Conservation (phyloP, 2,888 invertebrate genomes). For the Sinohyriopsis cumingii region DNA sequence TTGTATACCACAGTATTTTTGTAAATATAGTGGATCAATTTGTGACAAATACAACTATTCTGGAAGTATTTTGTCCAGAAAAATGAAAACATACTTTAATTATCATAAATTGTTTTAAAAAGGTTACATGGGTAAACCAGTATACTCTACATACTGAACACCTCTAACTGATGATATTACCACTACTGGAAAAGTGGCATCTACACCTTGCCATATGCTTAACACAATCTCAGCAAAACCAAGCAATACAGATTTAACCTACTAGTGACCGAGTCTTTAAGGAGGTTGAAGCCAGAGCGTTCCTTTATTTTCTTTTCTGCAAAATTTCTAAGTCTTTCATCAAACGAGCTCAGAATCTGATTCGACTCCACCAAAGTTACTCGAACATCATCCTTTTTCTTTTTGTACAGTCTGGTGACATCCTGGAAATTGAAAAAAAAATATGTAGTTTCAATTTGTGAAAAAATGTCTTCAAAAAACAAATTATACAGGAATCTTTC, state of each 20-base stretch:
- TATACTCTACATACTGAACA: background rate
- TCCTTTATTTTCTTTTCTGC: conserved; percentile 71
- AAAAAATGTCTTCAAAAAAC: background rate
- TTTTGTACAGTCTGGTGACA: conserved; percentile 67
- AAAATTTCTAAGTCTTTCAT: conserved; percentile 66
- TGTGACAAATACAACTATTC: too few species aligned
- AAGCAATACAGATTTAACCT: conserved; percentile 11
- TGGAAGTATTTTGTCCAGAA: too few species aligned
- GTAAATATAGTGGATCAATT: too few species aligned
- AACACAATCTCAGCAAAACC: too few species aligned
- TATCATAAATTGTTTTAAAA: conserved; percentile 5
- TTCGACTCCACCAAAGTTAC: conserved; percentile 71
- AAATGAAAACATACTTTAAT: too few species aligned
- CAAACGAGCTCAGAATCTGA: conserved; percentile 70
- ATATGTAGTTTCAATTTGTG: background rate
- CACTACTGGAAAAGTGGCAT: too few species aligned
- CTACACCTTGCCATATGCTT: too few species aligned
- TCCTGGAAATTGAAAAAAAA: conserved; percentile 57
- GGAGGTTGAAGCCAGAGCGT: conserved; percentile 66
- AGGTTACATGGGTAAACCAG: conserved; percentile 14
- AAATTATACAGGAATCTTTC: too few species aligned
- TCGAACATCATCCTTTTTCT: conserved; percentile 56
- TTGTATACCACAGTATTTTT: too few species aligned
- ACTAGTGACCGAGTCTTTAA: conserved; percentile 69
- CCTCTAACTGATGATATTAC: too few species aligned